Evolutionary conservation across 2,113 vertebrate genomes (phyloP), one percentile per base, ranked within the genome.

Genomic region (Rhegmatorhina hoffmannsi): DNA sequence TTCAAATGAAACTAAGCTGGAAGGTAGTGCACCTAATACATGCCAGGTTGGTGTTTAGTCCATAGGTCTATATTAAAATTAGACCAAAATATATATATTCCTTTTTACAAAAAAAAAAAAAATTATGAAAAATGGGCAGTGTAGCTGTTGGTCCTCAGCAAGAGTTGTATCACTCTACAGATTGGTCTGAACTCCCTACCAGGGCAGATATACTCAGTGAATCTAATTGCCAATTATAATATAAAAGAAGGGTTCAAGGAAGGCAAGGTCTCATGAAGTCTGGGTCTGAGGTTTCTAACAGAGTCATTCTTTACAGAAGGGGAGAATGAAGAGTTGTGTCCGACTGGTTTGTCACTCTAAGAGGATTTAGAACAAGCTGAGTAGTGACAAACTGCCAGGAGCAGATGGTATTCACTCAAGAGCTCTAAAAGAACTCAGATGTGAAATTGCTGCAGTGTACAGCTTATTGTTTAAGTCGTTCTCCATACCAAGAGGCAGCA

Each of bases 401-500:
- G 15, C 79, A 96, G 85, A 92, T 86, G 82, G 87, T 63, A 81
- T 94, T 95, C 84, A 87, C 52, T 89, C 50, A 81, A 87, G 84
- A 91, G 50, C 69, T 85, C 58, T 92, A 69, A 90, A 94, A 80
- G 90, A 90, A 90, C 90, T 94, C 90, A 94, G 43, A 90, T 85
- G 92, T 93, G 94, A 93, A 96, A 95, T 91, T 90, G 59, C 75
- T 85, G 40, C 58, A 33, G 23, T 21, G 31, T 60, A 50, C 38
- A 85, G 21, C 36, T 70, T 70, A 91, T 68, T 13, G 53, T 94
- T 92, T 90, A 68, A 87, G 50, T 85, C 62, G 80, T 67, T 38
- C 36, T 79, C 46, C 49, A 49, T 43, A 79, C 13, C 53, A 87
- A 75, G 40, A 69, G 12, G 31, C 23, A 83, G n/a, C 13, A 94